Percentiles rank a stretch among this genome's conserved stretches.
Conservation (phyloP, 2,888 invertebrate species). For the Spodoptera picta region DNA sequence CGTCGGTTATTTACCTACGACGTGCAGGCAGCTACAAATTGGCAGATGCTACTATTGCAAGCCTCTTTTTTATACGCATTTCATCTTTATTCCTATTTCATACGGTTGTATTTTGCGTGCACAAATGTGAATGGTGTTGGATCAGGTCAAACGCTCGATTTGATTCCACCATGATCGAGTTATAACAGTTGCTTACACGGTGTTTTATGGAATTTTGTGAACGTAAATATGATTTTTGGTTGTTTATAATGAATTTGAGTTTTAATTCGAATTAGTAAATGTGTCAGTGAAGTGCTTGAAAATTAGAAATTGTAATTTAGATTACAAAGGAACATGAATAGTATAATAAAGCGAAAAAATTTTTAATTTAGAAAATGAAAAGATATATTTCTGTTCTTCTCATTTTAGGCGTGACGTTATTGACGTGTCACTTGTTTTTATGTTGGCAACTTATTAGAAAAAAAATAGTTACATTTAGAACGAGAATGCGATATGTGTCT, state of each 20-base stretch:
- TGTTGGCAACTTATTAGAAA: too few species aligned
- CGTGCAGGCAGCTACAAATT: slow-evolving; percentile 75
- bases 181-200: slow-evolving; percentile 59
- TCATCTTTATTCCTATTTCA: slow-evolving; percentile 21
- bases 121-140: slow-evolving; percentile 16
- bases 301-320: too few species aligned
- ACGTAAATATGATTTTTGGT: slow-evolving; percentile 7
- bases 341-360: too few species aligned
- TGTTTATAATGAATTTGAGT: neutral
- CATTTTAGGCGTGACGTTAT: too few species aligned
- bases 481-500: too few species aligned
- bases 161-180: slow-evolving; percentile 69
- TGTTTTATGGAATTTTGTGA: slow-evolving; percentile 42
- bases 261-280: too few species aligned
- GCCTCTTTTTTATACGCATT: slow-evolving; percentile 30
- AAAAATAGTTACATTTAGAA: too few species aligned
- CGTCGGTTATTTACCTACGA: slow-evolving; percentile 76
- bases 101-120: slow-evolving; percentile 50
- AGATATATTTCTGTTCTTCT: too few species aligned
- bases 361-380: too few species aligned
- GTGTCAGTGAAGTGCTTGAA: too few species aligned
- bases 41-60: slow-evolving; percentile 66
- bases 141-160: slow-evolving; percentile 68
- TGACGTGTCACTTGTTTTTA: too few species aligned
- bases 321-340: too few species aligned